These are phyloP conservation scores for Notocelia uddmanniana DNA, from an alignment of 2,888 invertebrate species.

Conservation along the genomic window DNA sequence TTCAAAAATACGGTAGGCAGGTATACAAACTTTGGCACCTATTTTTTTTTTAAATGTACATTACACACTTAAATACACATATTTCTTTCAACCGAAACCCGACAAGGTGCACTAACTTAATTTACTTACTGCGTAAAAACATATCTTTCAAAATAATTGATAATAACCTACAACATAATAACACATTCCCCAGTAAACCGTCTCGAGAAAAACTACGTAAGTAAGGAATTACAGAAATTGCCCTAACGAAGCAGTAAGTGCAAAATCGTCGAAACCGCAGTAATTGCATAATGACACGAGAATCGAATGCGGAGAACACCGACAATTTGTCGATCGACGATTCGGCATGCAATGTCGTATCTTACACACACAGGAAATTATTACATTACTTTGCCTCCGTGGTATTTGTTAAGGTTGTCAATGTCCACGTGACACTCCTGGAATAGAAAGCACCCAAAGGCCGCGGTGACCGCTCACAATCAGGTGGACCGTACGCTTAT, in stretches of 20 bases:
- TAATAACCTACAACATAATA: not conserved
- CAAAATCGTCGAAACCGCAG: constrained; percentile 57
- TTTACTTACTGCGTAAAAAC: not conserved
- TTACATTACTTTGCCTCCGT: too few species aligned
- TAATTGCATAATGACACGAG: constrained; percentile 57
- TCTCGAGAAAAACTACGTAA: constrained; percentile 6
- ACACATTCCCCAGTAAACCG: constrained; percentile 10
- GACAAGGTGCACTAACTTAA: too few species aligned
- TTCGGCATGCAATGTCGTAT: constrained; percentile 24
- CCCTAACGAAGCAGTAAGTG: constrained; percentile 51
- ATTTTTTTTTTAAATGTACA: too few species aligned
- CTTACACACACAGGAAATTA: not conserved
- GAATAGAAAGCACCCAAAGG: too few species aligned
- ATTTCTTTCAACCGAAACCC: too few species aligned
- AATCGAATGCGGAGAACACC: constrained; percentile 56
- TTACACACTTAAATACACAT: too few species aligned
- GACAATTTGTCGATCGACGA: constrained; percentile 55
- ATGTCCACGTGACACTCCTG: too few species aligned
- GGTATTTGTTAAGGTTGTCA: too few species aligned
- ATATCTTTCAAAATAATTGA: not conserved
- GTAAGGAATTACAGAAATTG: constrained; percentile 41
- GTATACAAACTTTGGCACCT: too few species aligned
- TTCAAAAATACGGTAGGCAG: too few species aligned
- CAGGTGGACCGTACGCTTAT: too few species aligned
- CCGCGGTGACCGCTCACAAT: too few species aligned